Percentiles rank a stretch among this genome's conserved stretches.
Conservation (phyloP, 2,888 invertebrate genomes). For the Plagodis dolabraria region DNA sequence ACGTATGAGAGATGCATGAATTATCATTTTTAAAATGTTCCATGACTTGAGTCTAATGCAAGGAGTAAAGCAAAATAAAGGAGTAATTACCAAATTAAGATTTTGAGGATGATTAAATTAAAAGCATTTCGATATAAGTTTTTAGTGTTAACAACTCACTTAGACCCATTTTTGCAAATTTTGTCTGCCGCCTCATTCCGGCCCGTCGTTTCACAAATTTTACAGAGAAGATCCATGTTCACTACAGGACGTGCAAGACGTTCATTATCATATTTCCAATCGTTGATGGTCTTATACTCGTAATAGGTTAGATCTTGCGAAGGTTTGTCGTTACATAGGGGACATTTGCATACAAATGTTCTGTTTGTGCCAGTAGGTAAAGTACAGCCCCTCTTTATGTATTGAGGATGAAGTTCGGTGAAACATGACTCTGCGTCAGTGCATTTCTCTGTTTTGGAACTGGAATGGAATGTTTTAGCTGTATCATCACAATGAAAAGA, state of each 20-base stretch:
- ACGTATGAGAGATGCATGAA: too few relatives aligned
- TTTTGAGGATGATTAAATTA: too few relatives aligned
- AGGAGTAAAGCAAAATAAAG: too few relatives aligned
- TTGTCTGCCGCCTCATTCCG: constrained; percentile 48
- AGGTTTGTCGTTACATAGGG: constrained; percentile 69
- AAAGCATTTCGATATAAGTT: too few relatives aligned
- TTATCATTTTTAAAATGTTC: too few relatives aligned
- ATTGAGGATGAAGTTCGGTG: constrained; percentile 61
- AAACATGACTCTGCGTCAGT: constrained; percentile 54
- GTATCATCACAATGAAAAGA: neutral
- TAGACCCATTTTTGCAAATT: constrained; percentile 55
- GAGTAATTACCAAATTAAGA: too few relatives aligned
- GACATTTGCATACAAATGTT: constrained; percentile 71
- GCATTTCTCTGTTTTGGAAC: constrained; percentile 48
- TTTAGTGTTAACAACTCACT: constrained; percentile 44
- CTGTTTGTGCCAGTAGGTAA: constrained; percentile 54
- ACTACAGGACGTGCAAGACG: constrained; percentile 49
- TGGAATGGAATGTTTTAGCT: constrained; percentile 39
- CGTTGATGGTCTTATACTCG: constrained; percentile 54
- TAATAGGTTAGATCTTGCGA: constrained; percentile 53
- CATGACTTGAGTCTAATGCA: too few relatives aligned
- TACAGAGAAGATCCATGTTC: constrained; percentile 59
- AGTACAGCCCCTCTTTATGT: constrained; percentile 65
- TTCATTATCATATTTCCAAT: constrained; percentile 68
- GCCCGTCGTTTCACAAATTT: constrained; percentile 61